Evolutionary conservation across 1,140 invertebrate species (phyloP).

Genomic region (Tetramorium alpestre): DNA sequence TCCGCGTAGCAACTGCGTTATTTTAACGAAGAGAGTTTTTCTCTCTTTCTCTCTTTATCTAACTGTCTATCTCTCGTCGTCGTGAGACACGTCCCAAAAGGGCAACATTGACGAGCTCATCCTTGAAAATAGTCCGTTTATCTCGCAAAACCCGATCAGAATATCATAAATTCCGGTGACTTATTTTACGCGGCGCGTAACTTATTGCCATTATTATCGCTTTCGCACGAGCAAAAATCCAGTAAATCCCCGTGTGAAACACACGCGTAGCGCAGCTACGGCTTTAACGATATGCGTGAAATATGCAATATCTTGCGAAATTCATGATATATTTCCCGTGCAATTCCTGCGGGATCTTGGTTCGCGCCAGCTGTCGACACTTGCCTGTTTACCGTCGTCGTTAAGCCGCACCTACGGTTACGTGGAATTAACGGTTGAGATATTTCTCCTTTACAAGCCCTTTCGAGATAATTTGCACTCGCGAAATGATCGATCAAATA

Average conservation of each 20-base stretch:
- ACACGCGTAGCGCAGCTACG: background rate
- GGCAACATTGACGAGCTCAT: slow-evolving; percentile 12
- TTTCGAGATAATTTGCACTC: slow-evolving; percentile 30
- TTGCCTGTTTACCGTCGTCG: slow-evolving; percentile 59
- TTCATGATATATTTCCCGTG: slow-evolving; percentile 57
- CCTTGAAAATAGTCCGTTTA: background rate
- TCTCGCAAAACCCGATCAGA: background rate
- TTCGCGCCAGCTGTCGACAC: slow-evolving; percentile 61
- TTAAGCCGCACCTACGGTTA: slow-evolving; percentile 56
- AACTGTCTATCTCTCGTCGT: background rate
- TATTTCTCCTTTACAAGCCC: slow-evolving; percentile 36
- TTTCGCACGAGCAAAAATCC: slow-evolving; percentile 24
- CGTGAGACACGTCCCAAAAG: background rate
- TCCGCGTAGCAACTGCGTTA: background rate
- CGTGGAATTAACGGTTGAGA: slow-evolving; percentile 47
- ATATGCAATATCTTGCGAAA: slow-evolving; percentile 60
- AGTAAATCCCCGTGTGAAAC: background rate
- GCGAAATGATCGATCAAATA: background rate
- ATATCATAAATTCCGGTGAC: slow-evolving; percentile 23
- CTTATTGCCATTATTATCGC: slow-evolving; percentile 45
- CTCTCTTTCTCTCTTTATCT: background rate
- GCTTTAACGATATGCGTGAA: slow-evolving; percentile 57
- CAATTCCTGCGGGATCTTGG: slow-evolving; percentile 60
- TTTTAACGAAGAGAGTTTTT: background rate
- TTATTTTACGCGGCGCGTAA: slow-evolving; percentile 39